Evolutionary conservation across 1,140 invertebrate genomes (phyloP), one percentile per base, ranked within the genome.

Genomic region (Bombus soroeensis): DNA sequence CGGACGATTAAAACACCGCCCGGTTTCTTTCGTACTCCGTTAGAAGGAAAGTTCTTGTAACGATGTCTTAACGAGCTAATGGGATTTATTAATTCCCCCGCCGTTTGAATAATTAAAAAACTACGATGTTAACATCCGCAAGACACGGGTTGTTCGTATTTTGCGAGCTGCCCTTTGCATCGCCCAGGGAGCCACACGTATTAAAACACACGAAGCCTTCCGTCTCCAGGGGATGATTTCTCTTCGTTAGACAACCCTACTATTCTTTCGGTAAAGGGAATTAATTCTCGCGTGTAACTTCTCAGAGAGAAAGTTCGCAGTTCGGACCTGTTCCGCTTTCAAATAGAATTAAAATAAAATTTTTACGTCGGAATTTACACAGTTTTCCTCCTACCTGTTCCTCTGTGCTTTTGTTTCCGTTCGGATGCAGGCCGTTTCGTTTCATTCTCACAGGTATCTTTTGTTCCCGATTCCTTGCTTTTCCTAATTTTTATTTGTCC

Each of bases 101-200:
- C 41, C 32, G 39, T 68, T 79, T 79, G 77, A 68, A 79, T 79
- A 79, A 79, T 79, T 79, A 43, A 79, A 79, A 79, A 79, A 28
- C 32, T 22, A 25, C 32, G 62, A 68, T 34, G 77, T 43, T 68
- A 47, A 34, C 77, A 47, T 68, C 22, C 22, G 6, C 5, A 2
- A 12, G 37, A 22, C 76, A 41, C 28, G 59, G 39, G 25, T 64
- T 68, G 15, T 43, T 79, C 41, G 28, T 37, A 79, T 15, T 68
- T 47, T 47, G 28, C 77, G 41, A 37, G 41, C 39, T 25, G n/a
- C 59, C 8, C 15, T 28, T 28, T 18, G n/a, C 32, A 1, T 62
- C 28, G 53, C 3, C 34, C 53, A 28, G 57, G 28, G 28, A 37
- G 9, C 25, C 22, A 1, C 68, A 18, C 71, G n/a, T 41, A 28